phyloP scores from a whole-genome alignment of 2,888 invertebrate species.

The Caenorhabditis sp. region DNA sequence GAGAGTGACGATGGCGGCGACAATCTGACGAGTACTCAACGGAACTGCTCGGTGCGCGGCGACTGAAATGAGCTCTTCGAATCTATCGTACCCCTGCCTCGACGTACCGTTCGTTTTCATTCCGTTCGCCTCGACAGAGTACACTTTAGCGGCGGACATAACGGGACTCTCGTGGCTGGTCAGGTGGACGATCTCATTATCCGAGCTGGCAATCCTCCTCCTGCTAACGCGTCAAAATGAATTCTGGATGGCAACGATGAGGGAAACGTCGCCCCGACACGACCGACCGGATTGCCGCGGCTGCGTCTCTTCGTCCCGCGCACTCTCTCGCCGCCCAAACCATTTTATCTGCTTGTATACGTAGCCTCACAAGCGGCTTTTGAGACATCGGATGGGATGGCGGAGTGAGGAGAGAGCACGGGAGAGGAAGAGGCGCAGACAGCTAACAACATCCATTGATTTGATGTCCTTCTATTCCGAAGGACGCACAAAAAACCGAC shows the following conservation, averaged over 20 bases:
- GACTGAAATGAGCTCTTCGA: slow-evolving; percentile 30
- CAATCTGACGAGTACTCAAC: slow-evolving; percentile 56
- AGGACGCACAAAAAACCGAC: slow-evolving; percentile 3
- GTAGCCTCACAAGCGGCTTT: slow-evolving; percentile 25
- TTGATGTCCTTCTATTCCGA: slow-evolving; percentile 29
- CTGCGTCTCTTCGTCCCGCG: slow-evolving; percentile 21
- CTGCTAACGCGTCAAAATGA: neutral
- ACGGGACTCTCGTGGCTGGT: slow-evolving; percentile 5
- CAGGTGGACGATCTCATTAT: slow-evolving; percentile 23
- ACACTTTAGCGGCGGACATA: slow-evolving; percentile 13
- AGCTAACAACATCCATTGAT: slow-evolving; percentile 38
- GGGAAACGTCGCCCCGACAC: slow-evolving; percentile 3
- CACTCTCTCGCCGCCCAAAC: slow-evolving; percentile 8
- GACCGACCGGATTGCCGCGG: slow-evolving; percentile 3
- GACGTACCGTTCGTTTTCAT: neutral
- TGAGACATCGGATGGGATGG: slow-evolving; percentile 14
- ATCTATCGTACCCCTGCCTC: neutral
- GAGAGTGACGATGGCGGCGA: slow-evolving; percentile 44
- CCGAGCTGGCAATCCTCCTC: slow-evolving; percentile 4
- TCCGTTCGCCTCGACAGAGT: neutral
- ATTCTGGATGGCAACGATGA: slow-evolving; percentile 9
- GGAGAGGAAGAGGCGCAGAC: slow-evolving; percentile 27
- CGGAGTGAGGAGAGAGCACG: slow-evolving; percentile 22
- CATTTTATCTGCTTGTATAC: slow-evolving; percentile 43
- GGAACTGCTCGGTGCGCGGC: slow-evolving; percentile 60